A percentile compares a stretch with the other conserved stretches of the same genome.
phyloP scores from a whole-genome alignment of 2,113 vertebrate genomes.

The Boulengeromyrus knoepffleri region DNA sequence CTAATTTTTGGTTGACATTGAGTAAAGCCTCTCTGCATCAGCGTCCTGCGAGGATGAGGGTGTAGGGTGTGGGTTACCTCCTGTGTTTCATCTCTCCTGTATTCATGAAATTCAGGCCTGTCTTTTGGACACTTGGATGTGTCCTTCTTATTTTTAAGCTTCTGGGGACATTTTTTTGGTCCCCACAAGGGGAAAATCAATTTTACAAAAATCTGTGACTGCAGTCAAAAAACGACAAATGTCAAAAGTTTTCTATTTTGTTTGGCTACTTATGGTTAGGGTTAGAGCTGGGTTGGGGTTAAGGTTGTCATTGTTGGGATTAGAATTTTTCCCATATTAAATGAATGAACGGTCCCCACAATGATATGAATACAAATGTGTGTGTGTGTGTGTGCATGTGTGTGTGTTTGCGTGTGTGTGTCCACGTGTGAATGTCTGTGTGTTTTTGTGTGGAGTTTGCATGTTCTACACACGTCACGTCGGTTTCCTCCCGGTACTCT shows the following conservation, averaged over 20 bases:
- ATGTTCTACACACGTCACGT: neutral
- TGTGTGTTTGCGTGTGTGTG: neutral
- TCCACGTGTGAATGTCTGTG: no score
- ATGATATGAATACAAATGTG: neutral
- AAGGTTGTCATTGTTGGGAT: neutral
- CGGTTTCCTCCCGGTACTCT: neutral
- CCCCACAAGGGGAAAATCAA: neutral
- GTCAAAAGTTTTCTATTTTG: neutral
- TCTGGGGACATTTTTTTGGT: neutral
- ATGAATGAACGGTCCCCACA: neutral
- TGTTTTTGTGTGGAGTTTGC: neutral
- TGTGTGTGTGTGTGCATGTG: neutral
- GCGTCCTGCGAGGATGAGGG: neutral
- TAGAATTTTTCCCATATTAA: neutral
- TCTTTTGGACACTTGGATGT: neutral
- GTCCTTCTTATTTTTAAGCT: neutral
- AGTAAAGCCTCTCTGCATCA: neutral
- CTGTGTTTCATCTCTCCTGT: neutral
- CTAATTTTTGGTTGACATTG: neutral
- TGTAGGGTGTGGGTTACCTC: neutral
- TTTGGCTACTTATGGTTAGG: neutral
- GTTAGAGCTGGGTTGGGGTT: neutral
- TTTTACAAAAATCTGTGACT: neutral
- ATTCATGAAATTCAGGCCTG: neutral
- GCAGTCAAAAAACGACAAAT: neutral